Evolutionary conservation across 2,113 vertebrate genomes (phyloP).

Genomic region (Oryzias curvinotus): DNA sequence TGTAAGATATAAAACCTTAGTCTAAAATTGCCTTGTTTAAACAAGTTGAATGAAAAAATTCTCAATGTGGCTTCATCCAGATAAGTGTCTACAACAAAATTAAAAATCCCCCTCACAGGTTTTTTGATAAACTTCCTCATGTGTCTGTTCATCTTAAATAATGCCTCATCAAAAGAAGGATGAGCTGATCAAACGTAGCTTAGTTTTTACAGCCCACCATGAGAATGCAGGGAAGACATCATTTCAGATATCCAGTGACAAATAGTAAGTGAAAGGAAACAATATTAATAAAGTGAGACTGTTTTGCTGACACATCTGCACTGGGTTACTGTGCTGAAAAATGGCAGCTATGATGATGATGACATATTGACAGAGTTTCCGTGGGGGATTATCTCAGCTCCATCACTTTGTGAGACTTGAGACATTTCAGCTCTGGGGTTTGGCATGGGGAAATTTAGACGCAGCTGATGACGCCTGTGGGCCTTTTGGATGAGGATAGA

Average conservation of each 20-base stretch:
- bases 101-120: constrained; percentile 35
- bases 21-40: constrained; percentile 57
- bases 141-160: constrained; percentile 54
- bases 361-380: constrained; percentile 73
- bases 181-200: constrained; percentile 36
- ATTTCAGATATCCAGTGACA: constrained; percentile 18
- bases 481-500: constrained; percentile 71
- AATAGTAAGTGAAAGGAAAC: constrained; percentile 44
- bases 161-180: constrained; percentile 35
- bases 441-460: constrained; percentile 63
- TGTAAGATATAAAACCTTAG: constrained; percentile 39
- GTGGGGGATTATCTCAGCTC: constrained; percentile 52
- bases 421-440: constrained; percentile 61
- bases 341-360: constrained; percentile 68
- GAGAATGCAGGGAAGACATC: constrained; percentile 19
- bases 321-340: constrained; percentile 50
- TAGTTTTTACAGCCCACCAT: constrained; percentile 32
- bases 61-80: constrained; percentile 39
- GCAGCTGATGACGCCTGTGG: constrained; percentile 59
- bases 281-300: constrained; percentile 39
- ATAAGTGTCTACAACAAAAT: constrained; percentile 19
- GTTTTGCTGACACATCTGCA: constrained; percentile 70
- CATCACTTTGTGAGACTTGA: constrained; percentile 40
- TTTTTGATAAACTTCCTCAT: constrained; percentile 7
- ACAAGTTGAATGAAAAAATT: constrained; percentile 38